Conservation (phyloP, 2,113 vertebrate species). For the Rhodinocichla rosea region DNA sequence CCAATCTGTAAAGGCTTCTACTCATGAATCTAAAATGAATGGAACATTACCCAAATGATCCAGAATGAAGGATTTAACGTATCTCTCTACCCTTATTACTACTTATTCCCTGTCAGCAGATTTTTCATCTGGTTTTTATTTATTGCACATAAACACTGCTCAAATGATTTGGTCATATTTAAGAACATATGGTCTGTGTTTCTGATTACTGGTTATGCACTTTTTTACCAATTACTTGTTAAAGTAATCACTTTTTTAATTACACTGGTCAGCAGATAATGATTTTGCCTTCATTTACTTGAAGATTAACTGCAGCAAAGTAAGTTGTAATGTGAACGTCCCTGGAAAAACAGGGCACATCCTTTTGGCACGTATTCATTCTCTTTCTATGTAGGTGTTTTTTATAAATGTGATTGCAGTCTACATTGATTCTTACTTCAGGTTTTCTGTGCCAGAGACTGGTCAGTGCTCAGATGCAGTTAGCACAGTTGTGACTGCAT, state of each 20-base stretch:
- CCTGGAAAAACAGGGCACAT: neutral
- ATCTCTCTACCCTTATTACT: constrained; percentile 81
- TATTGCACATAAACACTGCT: constrained; percentile 79
- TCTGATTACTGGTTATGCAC: constrained; percentile 69
- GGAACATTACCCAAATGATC: constrained; percentile 89
- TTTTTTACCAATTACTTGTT: constrained; percentile 73
- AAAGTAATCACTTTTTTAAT: constrained; percentile 74
- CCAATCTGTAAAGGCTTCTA: constrained; percentile 77
- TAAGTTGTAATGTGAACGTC: neutral
- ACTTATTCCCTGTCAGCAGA: constrained; percentile 80
- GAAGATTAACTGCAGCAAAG: constrained; percentile 33
- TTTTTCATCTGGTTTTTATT: constrained; percentile 84
- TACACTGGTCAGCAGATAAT: constrained; percentile 69
- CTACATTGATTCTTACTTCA: neutral
- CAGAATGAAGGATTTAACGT: constrained; percentile 83
- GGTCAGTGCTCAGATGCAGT: neutral
- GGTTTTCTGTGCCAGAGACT: neutral
- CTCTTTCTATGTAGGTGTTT: neutral
- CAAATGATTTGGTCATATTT: constrained; percentile 79
- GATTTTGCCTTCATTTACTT: constrained; percentile 44
- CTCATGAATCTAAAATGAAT: constrained; percentile 88
- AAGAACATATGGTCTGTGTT: constrained; percentile 75
- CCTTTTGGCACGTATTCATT: neutral
- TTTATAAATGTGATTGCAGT: neutral
- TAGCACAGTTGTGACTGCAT: neutral